phyloP scores from a whole-genome alignment of 2,113 vertebrate genomes.

The Oncorhynchus nerka region DNA sequence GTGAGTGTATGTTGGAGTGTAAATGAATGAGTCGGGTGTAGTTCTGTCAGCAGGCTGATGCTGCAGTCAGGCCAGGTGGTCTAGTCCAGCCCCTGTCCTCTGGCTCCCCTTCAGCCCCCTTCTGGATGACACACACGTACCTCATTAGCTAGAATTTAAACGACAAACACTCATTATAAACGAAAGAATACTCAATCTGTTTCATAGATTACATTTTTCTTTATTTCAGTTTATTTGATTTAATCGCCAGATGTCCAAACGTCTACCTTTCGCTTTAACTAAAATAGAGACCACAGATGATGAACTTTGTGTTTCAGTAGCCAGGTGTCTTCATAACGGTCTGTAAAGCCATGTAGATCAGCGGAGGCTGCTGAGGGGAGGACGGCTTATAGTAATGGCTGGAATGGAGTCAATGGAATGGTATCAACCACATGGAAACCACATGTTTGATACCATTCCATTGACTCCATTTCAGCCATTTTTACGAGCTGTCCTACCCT shows the following conservation, averaged over 20 bases:
- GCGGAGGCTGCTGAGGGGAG: no score
- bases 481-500: no score
- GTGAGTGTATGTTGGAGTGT: no score
- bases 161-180: not conserved
- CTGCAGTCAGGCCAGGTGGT: not conserved
- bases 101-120: not conserved
- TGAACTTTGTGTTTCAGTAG: not conserved
- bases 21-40: no score
- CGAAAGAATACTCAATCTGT: not conserved
- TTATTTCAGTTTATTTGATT: not conserved
- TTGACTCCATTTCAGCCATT: no score
- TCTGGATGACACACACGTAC: slow-evolving; percentile 1
- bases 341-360: not conserved
- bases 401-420: no score
- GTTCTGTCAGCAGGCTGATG: no score
- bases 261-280: not conserved
- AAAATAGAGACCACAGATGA: not conserved
- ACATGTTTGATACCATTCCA: no score
- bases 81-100: not conserved
- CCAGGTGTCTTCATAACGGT: not conserved
- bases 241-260: not conserved
- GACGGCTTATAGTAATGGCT: no score
- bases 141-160: slow-evolving; percentile 4
- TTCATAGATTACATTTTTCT: not conserved
- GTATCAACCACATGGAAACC: no score